Evolutionary conservation across 2,113 vertebrate species (phyloP), one percentile per base, ranked within the genome.

Genomic region (Oxyruncus cristatus): DNA sequence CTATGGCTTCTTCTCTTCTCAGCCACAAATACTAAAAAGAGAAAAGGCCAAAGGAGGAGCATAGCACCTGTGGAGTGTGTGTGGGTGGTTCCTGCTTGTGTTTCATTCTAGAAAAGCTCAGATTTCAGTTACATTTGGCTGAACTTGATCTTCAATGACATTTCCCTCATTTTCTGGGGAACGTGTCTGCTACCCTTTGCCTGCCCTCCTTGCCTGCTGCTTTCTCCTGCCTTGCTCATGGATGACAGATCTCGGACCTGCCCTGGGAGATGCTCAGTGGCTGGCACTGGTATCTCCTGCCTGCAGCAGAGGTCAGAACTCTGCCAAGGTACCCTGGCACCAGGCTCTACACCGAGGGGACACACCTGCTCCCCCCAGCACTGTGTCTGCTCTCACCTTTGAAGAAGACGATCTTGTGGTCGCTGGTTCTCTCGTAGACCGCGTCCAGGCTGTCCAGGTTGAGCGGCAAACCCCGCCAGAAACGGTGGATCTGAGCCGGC

Each of bases 351-450:
- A 5, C 27, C 0, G 0, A 5, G 44, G 32, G 41, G 11, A 52
- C 53, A 22, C 12, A 12, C 0, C 0, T 28, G 27, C 13, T n/a
- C 14, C 32, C 32, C 68, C 26, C 42, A 24, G 62, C 37, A 14
- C 55, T 1, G 2, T 0, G 0, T 46, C 68, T 1, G 6, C 50
- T n/a, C 94, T 94, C 97, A 99, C 99, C 99, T 99, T 99, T 99
- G 94, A 99, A 99, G 97, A 99, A 99, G 67, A 99, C 98, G 4
- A 99, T 99, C 95, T 99, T 99, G 95, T 99, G 99, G 93, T 99
- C 99, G 0, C 97, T 98, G 16, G 98, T 98, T 59, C 99, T 98
- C 97, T 99, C 99, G 0, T 99, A 99, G 19, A 99, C 98, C 0
- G 99, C 99, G 0, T 99, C 99, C 97, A 99, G 98, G 3, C 99